Base-by-base conservation (phyloP, 2,797 vertebrate genomes). In the Rallus crepitans region DNA sequence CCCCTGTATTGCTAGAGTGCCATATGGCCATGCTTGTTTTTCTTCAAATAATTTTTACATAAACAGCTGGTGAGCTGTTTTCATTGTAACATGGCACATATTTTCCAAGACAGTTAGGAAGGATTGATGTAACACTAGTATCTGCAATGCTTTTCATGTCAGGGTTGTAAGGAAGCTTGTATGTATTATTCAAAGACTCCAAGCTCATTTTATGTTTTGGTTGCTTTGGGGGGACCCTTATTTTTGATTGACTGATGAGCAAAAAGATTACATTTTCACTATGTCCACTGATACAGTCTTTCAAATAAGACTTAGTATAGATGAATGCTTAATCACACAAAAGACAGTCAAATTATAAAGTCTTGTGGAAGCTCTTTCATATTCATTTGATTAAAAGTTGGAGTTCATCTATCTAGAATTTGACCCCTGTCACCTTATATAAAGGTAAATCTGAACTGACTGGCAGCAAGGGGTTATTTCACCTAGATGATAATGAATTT, bases 11-110 rank as follows among this genome's bases (percentile, higher is more conserved):
- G 80, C 82, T 95, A 12, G 40, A 96, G 91, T 86, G 87, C 98
- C 98, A 98, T 98, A 98, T 98, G 98, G 98, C 89, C 70, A 70
- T 94, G 94, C 97, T 98, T 98, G 97, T 97, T 98, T 98, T 98
- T 98, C 85, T 94, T 97, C 97, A 98, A 98, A 98, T 98, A 97
- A 97, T 98, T 98, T 98, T 97, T 97, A 97, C 97, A 98, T 98
- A 98, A 98, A 98, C 98, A 98, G 98, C 98, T 98, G 98, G 97
- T 98, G 96, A 98, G 97, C 94, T 97, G 97, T 97, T 98, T 98
- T 97, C 97, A 97, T 96, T 98, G 96, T 98, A 98, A 97, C 96
- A 89, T 84, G 91, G 96, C 96, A 98, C 97, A 98, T 98, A 98
- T 98, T 98, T 98, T 98, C 97, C 95, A 95, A 98, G 97, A 97